A percentile compares a stretch with the other conserved stretches of the same genome.
phyloP scores from a whole-genome alignment of 2,113 vertebrate genomes.

The Semnopithecus entellus region DNA sequence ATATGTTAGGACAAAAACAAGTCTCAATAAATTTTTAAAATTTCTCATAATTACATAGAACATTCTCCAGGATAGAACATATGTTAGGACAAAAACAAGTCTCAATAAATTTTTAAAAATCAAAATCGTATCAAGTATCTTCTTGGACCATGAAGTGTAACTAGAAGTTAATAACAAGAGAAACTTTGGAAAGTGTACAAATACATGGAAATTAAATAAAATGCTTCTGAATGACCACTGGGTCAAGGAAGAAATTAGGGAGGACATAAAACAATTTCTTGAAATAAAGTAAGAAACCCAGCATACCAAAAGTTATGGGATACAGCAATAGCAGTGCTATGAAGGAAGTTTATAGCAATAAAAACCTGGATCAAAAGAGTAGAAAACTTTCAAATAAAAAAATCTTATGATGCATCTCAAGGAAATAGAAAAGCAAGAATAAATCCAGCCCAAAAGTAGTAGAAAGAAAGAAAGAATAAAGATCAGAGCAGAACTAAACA shows the following conservation, averaged over 20 bases:
- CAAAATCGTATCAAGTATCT: background rate
- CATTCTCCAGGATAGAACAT: background rate
- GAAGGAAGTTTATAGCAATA: background rate
- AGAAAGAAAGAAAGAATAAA: background rate
- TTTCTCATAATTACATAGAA: background rate
- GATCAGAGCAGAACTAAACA: background rate
- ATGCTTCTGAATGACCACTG: background rate
- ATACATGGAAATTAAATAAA: background rate
- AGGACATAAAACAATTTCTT: background rate
- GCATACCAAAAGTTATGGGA: background rate
- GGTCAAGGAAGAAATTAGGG: background rate
- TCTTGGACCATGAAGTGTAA: background rate
- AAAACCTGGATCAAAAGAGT: background rate
- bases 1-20: background rate
- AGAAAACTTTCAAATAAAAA: background rate
- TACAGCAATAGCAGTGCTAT: background rate
- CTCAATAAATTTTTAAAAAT: background rate
- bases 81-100: background rate
- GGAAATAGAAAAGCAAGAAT: background rate
- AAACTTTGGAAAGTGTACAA: background rate
- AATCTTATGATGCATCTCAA: background rate
- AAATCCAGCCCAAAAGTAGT: background rate
- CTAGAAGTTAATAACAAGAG: background rate
- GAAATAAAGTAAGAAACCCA: background rate
- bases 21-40: background rate